A percentile compares a stretch with the other conserved stretches of the same genome.
Conservation (phyloP, 2,888 invertebrate genomes). For the Protula sp. region DNA sequence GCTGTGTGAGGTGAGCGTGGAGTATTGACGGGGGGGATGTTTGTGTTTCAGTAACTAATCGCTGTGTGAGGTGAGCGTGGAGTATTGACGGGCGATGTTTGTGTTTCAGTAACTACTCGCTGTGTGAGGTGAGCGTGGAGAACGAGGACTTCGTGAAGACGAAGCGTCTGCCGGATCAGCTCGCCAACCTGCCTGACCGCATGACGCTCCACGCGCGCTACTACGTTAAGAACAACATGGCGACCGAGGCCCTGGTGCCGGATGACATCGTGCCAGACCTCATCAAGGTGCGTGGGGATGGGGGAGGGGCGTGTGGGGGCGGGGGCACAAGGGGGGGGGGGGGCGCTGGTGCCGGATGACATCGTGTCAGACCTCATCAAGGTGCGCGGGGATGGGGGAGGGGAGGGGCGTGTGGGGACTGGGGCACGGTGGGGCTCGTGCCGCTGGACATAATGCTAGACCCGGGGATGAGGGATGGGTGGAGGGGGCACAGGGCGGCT, state of each 20-base stretch:
- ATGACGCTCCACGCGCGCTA: slow-evolving; percentile 74
- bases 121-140: slow-evolving; percentile 91
- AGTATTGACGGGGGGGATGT: too few species aligned
- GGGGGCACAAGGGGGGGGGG: too few species aligned
- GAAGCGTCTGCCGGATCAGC: slow-evolving; percentile 84
- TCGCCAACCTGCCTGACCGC: slow-evolving; percentile 92
- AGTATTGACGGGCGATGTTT: too few species aligned
- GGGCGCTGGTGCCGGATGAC: slow-evolving; percentile 94
- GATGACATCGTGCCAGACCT: slow-evolving; percentile 86
- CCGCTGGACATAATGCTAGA: too few species aligned
- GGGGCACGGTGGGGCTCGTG: too few species aligned
- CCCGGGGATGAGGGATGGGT: too few species aligned
- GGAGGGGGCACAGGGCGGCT: slow-evolving; percentile 93
- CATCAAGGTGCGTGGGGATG: slow-evolving; percentile 63
- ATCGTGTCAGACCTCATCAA: slow-evolving; percentile 78
- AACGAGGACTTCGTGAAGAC: slow-evolving; percentile 92
- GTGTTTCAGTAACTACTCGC: slow-evolving; percentile 71
- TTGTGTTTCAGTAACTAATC: too few species aligned
- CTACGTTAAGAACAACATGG: slow-evolving; percentile 89
- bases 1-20: too few species aligned
- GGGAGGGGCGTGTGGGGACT: too few species aligned
- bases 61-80: too few species aligned
- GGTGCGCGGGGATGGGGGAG: too few species aligned
- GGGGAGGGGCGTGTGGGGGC: too few species aligned
- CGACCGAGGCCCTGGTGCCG: slow-evolving; percentile 90